phyloP scores from a whole-genome alignment of 2,888 invertebrate species.

The Drosophila neutralis region DNA sequence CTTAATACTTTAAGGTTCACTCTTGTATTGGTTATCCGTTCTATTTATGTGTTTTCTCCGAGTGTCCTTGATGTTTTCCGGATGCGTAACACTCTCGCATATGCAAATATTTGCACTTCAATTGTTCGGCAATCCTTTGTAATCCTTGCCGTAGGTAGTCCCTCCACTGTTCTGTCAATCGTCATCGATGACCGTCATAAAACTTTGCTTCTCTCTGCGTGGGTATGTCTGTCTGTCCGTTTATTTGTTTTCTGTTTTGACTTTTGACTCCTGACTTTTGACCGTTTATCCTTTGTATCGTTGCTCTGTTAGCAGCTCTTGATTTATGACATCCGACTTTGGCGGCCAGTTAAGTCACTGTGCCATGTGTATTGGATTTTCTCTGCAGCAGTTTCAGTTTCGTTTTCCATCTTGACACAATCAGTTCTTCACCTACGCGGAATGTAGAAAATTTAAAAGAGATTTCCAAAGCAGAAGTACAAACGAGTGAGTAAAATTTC shows the following conservation, averaged over 20 bases:
- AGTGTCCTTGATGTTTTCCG: conserved; percentile 73
- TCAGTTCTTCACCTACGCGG: conserved; percentile 38
- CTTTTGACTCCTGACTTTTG: conserved; percentile 58
- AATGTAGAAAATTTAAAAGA: not conserved
- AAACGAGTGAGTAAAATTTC: conserved; percentile 5
- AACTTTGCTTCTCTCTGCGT: conserved; percentile 51
- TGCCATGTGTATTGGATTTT: conserved; percentile 40
- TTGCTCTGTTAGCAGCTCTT: conserved; percentile 33
- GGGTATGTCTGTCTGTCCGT: conserved; percentile 51
- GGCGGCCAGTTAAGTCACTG: conserved; percentile 42
- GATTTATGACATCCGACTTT: conserved; percentile 71
- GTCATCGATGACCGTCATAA: conserved; percentile 71
- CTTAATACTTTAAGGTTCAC: conserved; percentile 20
- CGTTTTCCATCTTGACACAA: conserved; percentile 47
- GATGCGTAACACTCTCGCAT: conserved; percentile 58
- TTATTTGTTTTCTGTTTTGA: conserved; percentile 67
- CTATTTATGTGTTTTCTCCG: conserved; percentile 4
- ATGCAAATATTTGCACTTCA: conserved; percentile 76
- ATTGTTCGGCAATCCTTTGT: conserved; percentile 77
- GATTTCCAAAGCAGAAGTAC: not conserved
- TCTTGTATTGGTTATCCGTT: conserved; percentile 10
- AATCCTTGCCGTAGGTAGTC: conserved; percentile 75
- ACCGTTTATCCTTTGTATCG: conserved; percentile 48
- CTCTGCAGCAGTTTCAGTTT: conserved; percentile 55
- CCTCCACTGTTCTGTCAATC: conserved; percentile 53